Evolutionary conservation across 2,113 vertebrate species (phyloP), one percentile per base, ranked within the genome.

Genomic region (Mystacornis crossleyi): DNA sequence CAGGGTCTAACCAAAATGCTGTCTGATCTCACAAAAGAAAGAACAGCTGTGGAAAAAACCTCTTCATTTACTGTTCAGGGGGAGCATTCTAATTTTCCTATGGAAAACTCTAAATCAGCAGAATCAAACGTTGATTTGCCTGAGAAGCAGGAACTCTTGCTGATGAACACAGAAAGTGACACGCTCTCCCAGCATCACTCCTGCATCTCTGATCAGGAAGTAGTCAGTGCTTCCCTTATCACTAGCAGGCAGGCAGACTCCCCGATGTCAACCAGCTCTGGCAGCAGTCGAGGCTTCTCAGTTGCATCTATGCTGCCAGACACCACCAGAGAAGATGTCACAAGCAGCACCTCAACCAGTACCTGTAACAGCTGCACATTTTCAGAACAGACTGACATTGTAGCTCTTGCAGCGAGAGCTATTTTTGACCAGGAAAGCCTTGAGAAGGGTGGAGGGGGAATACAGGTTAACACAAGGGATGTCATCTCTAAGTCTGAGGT

Each of bases 241-340:
- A 40, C 97, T 13, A 98, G 86, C 85, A 97, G 99, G 72, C 99
- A 99, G 95, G 97, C 99, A 1, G 99, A 99, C 90, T 99, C 99
- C 16, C 99, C 99, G 0, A 97, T 99, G 98, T 99, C 98, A 33
- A 97, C 98, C 33, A 99, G 98, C 81, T 98, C 99, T 61, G 98
- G 98, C 31, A 99, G 98, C 65, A 99, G 98, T 69, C 98, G 99
- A 42, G 98, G 99, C 69, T 99, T 99, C 96, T 99, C 99, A 4
- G 99, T 99, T 81, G 99, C 99, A 2, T 99, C 99, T 8, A 99
- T 99, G 99, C 98, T 99, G 95, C 99, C 96, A 82, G 98, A 98
- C 98, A 98, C 95, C 87, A 98, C 96, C 48, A 97, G 98, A 81
- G 98, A 98, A 89, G 98, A 98, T 2, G 18, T 98, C 36, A 96